Conservation (phyloP, 2,797 vertebrate genomes). For the Mormyrops attenuatus region DNA sequence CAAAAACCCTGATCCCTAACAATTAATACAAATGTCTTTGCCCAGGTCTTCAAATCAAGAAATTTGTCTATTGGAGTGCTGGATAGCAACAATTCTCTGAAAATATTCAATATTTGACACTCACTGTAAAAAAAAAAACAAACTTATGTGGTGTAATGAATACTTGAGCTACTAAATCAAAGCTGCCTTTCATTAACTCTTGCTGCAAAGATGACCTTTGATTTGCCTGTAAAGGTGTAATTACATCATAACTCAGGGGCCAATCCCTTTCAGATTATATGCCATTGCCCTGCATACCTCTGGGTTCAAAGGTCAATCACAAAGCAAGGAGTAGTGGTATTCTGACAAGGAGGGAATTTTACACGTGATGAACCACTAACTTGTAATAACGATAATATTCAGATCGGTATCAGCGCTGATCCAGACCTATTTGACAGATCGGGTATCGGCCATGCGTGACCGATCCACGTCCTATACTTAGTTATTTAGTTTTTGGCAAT, state of each 20-base stretch:
- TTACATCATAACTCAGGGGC: conserved; percentile 57
- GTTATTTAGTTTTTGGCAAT: too few relatives aligned
- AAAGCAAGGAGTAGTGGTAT: background rate
- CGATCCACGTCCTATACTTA: too few relatives aligned
- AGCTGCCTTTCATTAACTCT: background rate
- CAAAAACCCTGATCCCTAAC: background rate
- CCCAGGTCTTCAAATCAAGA: background rate
- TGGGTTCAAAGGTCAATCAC: conserved; percentile 24
- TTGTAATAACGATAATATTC: background rate
- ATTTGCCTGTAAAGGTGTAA: conserved; percentile 48
- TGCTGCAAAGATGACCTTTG: conserved; percentile 41
- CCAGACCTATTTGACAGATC: too few relatives aligned
- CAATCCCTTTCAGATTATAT: conserved; percentile 59
- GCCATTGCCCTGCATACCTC: conserved; percentile 14
- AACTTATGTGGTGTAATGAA: background rate
- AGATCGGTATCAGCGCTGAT: too few relatives aligned
- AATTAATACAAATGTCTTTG: background rate
- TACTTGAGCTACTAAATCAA: background rate
- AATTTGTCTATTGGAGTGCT: background rate
- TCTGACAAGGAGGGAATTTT: background rate
- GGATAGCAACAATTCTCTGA: background rate
- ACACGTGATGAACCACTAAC: background rate
- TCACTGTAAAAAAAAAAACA: background rate
- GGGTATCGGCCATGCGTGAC: too few relatives aligned
- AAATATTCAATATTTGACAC: background rate